Percentiles rank a stretch among this genome's conserved stretches.
Conservation (phyloP, 2,888 invertebrate genomes). For the Bembecia ichneumoniformis region DNA sequence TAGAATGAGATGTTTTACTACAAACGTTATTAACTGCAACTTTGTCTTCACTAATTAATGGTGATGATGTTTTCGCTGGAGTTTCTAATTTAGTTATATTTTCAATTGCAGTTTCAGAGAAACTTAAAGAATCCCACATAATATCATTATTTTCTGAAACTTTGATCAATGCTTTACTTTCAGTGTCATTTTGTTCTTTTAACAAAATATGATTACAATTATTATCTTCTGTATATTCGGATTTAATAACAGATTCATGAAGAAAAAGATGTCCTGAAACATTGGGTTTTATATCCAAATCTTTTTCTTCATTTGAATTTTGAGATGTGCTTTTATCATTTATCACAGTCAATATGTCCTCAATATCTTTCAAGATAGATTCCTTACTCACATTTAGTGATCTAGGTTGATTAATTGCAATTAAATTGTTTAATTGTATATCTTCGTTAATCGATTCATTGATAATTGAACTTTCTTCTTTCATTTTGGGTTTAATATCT, state of each 20-base stretch:
- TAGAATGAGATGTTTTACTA: slow-evolving; percentile 10
- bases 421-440: too few relatives aligned
- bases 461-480: neutral
- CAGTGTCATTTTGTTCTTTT: too few relatives aligned
- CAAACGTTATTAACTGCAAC: slow-evolving; percentile 21
- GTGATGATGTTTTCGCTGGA: slow-evolving; percentile 37
- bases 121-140: slow-evolving; percentile 51
- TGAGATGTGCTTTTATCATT: too few relatives aligned
- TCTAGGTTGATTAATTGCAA: neutral
- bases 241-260: neutral
- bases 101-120: slow-evolving; percentile 38
- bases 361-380: neutral
- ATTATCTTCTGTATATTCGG: neutral
- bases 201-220: too few relatives aligned
- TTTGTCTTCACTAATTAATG: slow-evolving; percentile 50
- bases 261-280: neutral
- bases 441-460: neutral
- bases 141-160: slow-evolving; percentile 29
- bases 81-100: slow-evolving; percentile 37
- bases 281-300: neutral
- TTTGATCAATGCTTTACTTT: slow-evolving; percentile 1
- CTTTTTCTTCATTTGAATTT: neutral
- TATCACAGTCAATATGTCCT: neutral
- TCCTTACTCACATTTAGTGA: neutral
- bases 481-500: neutral